Evolutionary conservation across 2,888 invertebrate species (phyloP).

Genomic region (Mimas tiliae): DNA sequence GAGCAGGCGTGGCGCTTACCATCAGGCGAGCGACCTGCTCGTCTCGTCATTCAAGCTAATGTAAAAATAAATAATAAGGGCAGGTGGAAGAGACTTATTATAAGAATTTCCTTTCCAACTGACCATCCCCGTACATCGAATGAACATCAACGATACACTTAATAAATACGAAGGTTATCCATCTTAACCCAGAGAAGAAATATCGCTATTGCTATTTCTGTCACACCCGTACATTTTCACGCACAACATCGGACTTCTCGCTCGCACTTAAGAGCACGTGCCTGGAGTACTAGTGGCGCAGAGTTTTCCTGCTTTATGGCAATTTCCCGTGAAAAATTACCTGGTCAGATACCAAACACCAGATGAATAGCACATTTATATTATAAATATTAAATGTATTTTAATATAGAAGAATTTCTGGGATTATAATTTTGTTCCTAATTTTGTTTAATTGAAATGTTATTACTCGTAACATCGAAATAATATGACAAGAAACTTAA

Average conservation of each 20-base stretch:
- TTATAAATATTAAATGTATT: neutral
- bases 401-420: too few species aligned
- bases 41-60: too few species aligned
- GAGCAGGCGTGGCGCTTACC: too few species aligned
- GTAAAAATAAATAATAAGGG: too few species aligned
- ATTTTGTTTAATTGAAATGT: too few species aligned
- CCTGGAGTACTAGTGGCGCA: slow-evolving; percentile 63
- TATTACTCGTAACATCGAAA: too few species aligned
- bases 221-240: slow-evolving; percentile 34
- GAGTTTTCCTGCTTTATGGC: slow-evolving; percentile 69
- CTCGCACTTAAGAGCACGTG: slow-evolving; percentile 60
- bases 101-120: neutral
- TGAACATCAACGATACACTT: slow-evolving; percentile 36
- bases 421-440: too few species aligned
- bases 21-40: too few species aligned
- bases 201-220: slow-evolving; percentile 43
- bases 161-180: slow-evolving; percentile 55
- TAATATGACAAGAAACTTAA: too few species aligned
- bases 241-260: slow-evolving; percentile 37
- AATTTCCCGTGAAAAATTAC: slow-evolving; percentile 76
- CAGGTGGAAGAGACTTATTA: too few species aligned
- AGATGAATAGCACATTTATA: slow-evolving; percentile 56
- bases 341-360: slow-evolving; percentile 55
- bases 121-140: slow-evolving; percentile 23
- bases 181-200: slow-evolving; percentile 51